These are phyloP conservation scores for Hermodice carunculata DNA, from an alignment of 2,888 invertebrate genomes.

Conservation along the genomic window DNA sequence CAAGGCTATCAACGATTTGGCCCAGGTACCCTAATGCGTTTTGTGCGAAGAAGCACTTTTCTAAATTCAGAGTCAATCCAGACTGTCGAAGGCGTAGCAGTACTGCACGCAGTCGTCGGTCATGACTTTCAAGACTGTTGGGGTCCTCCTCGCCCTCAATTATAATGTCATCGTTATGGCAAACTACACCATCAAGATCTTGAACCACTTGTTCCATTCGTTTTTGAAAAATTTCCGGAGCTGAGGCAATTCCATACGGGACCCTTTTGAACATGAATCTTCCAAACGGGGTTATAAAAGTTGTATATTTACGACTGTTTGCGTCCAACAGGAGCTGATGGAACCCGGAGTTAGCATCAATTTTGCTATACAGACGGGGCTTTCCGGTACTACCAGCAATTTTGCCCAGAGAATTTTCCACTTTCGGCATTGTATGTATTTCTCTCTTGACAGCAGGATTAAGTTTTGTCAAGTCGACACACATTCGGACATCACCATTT, in stretches of 20 bases:
- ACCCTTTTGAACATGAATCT: conserved; percentile 31
- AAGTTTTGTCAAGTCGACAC: neutral
- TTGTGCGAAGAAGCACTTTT: conserved; percentile 38
- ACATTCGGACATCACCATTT: neutral
- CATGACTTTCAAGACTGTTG: conserved; percentile 33
- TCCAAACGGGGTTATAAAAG: no score
- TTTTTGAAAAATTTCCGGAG: conserved; percentile 25
- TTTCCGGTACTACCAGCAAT: no score
- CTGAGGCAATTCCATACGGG: conserved; percentile 23
- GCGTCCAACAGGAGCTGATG: no score
- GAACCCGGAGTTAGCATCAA: no score
- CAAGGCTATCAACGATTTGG: conserved; percentile 26
- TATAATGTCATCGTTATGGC: conserved; percentile 41
- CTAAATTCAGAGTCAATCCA: conserved; percentile 34
- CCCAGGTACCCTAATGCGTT: conserved; percentile 31
- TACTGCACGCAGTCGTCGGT: conserved; percentile 22
- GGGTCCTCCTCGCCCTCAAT: conserved; percentile 22
- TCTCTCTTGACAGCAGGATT: no score
- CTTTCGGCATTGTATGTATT: no score
- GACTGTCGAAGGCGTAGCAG: conserved; percentile 17
- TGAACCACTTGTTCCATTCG: conserved; percentile 30
- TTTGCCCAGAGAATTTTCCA: no score
- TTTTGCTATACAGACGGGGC: no score
- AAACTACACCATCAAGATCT: conserved; percentile 25
- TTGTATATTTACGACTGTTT: no score